phyloP scores from a whole-genome alignment of 1,140 invertebrate genomes.

The Drosophila rufa region DNA sequence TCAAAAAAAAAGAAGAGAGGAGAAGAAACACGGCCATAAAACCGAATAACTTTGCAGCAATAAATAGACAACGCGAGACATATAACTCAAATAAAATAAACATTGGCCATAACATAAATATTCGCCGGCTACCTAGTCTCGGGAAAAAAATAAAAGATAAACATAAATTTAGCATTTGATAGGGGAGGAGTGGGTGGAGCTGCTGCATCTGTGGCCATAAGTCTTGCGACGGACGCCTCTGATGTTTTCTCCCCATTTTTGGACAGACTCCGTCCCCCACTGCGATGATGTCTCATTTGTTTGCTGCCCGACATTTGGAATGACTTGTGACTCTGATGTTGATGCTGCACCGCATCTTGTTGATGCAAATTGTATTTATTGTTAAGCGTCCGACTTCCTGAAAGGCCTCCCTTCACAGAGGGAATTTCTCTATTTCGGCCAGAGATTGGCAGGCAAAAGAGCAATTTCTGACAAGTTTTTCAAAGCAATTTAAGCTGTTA shows the following conservation, averaged over 20 bases:
- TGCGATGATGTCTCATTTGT: conserved; percentile 76
- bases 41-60: conserved; percentile 47
- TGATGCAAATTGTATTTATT: conserved; percentile 71
- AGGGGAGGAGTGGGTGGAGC: conserved; percentile 29
- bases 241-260: conserved; percentile 43
- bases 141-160: conserved; percentile 54
- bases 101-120: conserved; percentile 80
- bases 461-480: conserved; percentile 6
- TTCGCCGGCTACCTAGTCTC: conserved; percentile 56
- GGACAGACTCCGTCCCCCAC: conserved; percentile 42
- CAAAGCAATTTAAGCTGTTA: background rate
- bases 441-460: conserved; percentile 5
- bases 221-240: conserved; percentile 54
- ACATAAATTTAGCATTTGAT: conserved; percentile 74
- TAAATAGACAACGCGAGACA: conserved; percentile 54
- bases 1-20: background rate
- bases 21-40: conserved; percentile 43
- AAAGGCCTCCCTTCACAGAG: conserved; percentile 1
- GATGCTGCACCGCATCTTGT: conserved; percentile 38
- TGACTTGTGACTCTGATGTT: conserved; percentile 43
- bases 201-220: conserved; percentile 79
- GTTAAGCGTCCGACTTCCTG: conserved; percentile 48
- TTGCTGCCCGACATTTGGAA: conserved; percentile 46
- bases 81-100: conserved; percentile 81
- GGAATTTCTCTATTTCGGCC: background rate